These are phyloP conservation scores for Amniataba percoides DNA, from an alignment of 2,797 vertebrate genomes.

Conservation along the genomic window DNA sequence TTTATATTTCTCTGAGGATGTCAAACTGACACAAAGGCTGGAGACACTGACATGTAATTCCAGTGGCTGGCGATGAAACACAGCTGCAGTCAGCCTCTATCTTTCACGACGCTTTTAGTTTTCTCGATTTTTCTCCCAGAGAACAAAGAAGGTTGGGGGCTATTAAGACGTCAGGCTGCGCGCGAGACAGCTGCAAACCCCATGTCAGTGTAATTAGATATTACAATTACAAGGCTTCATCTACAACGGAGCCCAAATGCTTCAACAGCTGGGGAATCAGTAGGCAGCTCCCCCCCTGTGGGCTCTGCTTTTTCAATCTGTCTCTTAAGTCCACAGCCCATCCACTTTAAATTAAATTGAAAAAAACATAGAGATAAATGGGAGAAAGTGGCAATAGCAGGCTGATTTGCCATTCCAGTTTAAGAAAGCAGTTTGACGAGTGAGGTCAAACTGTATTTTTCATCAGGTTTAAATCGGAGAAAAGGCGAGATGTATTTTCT, in stretches of 20 bases:
- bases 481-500: slow-evolving; percentile 4
- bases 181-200: slow-evolving; percentile 59
- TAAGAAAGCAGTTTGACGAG: slow-evolving; percentile 12
- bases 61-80: slow-evolving; percentile 12
- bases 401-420: slow-evolving; percentile 20
- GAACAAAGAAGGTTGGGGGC: slow-evolving; percentile 49
- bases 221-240: slow-evolving; percentile 70
- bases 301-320: slow-evolving; percentile 38
- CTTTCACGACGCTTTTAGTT: slow-evolving; percentile 41
- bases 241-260: slow-evolving; percentile 46
- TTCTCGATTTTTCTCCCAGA: slow-evolving; percentile 39
- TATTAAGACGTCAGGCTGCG: slow-evolving; percentile 57
- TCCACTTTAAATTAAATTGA: slow-evolving; percentile 38
- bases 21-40: slow-evolving; percentile 26
- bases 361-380: slow-evolving; percentile 29
- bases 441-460: slow-evolving; percentile 24
- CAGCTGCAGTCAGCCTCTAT: slow-evolving; percentile 10
- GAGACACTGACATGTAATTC: slow-evolving; percentile 27
- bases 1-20: slow-evolving; percentile 18
- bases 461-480: background rate
- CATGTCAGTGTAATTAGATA: slow-evolving; percentile 73
- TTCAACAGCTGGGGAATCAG: slow-evolving; percentile 65
- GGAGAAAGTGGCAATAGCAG: slow-evolving; percentile 11
- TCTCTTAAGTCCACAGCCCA: slow-evolving; percentile 44
- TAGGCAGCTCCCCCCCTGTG: slow-evolving; percentile 11